phyloP scores from a whole-genome alignment of 2,797 vertebrate species.

The Syndactyla subalaris region DNA sequence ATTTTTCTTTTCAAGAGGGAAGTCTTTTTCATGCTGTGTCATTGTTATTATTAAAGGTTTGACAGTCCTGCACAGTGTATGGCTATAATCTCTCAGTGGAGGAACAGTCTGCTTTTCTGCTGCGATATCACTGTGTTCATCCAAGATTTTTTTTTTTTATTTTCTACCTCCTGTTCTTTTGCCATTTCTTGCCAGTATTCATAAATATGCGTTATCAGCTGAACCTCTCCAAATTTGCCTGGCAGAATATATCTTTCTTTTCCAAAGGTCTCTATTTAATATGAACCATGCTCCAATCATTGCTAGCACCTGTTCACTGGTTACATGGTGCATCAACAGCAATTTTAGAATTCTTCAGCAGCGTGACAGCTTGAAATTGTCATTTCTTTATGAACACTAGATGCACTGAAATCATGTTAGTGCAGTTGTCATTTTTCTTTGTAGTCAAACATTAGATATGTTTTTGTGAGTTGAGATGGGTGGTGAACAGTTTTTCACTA shows the following conservation, averaged over 20 bases:
- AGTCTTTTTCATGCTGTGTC: constrained; percentile 19
- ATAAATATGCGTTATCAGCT: constrained; percentile 51
- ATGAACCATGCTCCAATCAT: constrained; percentile 31
- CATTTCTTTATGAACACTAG: constrained; percentile 58
- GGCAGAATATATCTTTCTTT: constrained; percentile 44
- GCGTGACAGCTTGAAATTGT: constrained; percentile 66
- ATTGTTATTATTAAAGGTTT: constrained; percentile 61
- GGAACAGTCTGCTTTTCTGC: constrained; percentile 31
- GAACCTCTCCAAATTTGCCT: constrained; percentile 48
- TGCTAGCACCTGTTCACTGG: constrained; percentile 64
- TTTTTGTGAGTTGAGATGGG: constrained; percentile 30
- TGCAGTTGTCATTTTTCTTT: constrained; percentile 36
- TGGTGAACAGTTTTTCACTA: background rate
- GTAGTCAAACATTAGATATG: constrained; percentile 14
- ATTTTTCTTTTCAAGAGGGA: constrained; percentile 13
- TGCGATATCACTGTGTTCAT: constrained; percentile 23
- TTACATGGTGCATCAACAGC: constrained; percentile 66
- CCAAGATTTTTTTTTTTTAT: background rate
- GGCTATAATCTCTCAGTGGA: constrained; percentile 33
- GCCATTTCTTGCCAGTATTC: constrained; percentile 43
- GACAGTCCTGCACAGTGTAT: background rate
- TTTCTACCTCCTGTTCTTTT: constrained; percentile 51
- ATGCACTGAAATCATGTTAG: constrained; percentile 48
- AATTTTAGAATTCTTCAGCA: constrained; percentile 60
- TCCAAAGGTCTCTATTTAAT: constrained; percentile 66